Evolutionary conservation across 2,113 vertebrate genomes (phyloP).

Genomic region (Bujurquina vittata): DNA sequence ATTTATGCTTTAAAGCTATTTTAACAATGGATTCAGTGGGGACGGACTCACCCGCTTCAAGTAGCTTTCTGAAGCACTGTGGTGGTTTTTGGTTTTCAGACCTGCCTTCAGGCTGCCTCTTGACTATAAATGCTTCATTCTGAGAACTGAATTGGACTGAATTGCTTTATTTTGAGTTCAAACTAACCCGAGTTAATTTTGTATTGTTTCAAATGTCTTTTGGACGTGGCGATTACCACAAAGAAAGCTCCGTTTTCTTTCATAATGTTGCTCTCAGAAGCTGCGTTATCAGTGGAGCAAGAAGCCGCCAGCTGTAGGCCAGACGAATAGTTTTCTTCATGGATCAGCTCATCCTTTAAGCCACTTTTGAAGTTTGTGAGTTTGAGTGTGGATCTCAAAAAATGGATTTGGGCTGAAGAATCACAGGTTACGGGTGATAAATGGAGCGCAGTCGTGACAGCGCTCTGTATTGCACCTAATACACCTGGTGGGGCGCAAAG

Average conservation of each 20-base stretch:
- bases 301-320: neutral
- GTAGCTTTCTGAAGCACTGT: too few species aligned
- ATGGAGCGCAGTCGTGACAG: neutral
- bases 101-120: too few species aligned
- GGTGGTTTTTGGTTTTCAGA: too few species aligned
- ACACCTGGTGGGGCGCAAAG: neutral
- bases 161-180: neutral
- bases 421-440: neutral
- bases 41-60: too few species aligned
- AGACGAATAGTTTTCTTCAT: neutral
- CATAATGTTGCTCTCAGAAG: neutral
- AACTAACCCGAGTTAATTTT: neutral
- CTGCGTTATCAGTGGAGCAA: neutral
- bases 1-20: too few species aligned
- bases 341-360: neutral
- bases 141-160: neutral
- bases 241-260: neutral
- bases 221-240: neutral
- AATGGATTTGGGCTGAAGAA: neutral
- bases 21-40: too few species aligned
- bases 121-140: too few species aligned
- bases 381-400: neutral
- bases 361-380: slow-evolving; percentile 25
- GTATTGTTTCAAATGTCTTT: neutral
- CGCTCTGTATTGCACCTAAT: neutral